These are phyloP conservation scores for Xylophagus ater DNA, from an alignment of 2,888 invertebrate species.

Conservation along the genomic window DNA sequence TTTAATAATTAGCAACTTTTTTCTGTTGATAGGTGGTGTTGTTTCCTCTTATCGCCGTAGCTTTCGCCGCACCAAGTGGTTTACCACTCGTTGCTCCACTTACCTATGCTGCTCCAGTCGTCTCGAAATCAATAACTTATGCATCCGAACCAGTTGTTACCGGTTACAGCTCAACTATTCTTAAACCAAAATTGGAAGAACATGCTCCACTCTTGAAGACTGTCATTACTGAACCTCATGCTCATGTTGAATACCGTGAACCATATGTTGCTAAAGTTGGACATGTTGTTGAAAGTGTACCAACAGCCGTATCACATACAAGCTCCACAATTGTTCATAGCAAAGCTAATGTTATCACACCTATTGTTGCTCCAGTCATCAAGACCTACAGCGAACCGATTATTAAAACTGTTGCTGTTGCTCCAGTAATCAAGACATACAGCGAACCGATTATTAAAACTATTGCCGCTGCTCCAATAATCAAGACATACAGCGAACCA, in stretches of 20 bases:
- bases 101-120: background rate
- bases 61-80: constrained; percentile 31
- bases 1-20: background rate
- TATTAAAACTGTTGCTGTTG: constrained; percentile 21
- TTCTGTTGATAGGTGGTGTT: constrained; percentile 43
- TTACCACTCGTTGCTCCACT: background rate
- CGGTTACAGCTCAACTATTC: background rate
- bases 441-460: constrained; percentile 19
- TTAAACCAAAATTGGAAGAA: background rate
- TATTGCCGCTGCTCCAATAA: constrained; percentile 20
- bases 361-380: constrained; percentile 19
- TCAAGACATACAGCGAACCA: constrained; percentile 16
- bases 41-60: constrained; percentile 46
- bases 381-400: constrained; percentile 16
- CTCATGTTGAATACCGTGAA: constrained; percentile 12
- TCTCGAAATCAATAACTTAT: constrained; percentile 17
- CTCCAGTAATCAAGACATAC: constrained; percentile 14
- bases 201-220: background rate
- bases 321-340: constrained; percentile 44
- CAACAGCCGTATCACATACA: constrained; percentile 43
- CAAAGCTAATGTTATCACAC: constrained; percentile 29
- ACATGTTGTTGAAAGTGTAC: constrained; percentile 16
- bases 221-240: constrained; percentile 2
- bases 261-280: constrained; percentile 17
- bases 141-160: constrained; percentile 22